Evolutionary conservation across 2,888 invertebrate genomes (phyloP), one percentile per base, ranked within the genome.

Genomic region (Eupithecia inturbata): DNA sequence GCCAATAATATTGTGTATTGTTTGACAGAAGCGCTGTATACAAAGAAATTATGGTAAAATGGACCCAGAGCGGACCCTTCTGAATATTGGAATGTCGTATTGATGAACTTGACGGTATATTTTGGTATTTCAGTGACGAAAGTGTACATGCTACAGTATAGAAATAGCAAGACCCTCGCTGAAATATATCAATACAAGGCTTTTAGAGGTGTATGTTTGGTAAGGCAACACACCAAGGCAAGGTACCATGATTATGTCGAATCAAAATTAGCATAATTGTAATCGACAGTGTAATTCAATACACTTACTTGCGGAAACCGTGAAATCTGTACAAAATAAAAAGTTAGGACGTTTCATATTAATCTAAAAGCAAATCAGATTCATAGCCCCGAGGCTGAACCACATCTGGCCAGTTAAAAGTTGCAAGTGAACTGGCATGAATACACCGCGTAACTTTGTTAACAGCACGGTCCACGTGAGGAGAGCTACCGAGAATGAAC

Each of bases 361-460:
- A 91, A 92, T 92, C 87, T 89, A 87, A 88, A 90, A 88, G 89
- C 90, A 91, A 92, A 92, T 92, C 92, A 90, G 89, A 92, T 91
- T 91, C 90, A 91, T 91, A 88, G 87, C 87, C 87, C 80, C 78
- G 85, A 81, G 89, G 87, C 85, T 84, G 88, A 85, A 91, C 81
- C 92, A 85, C 93, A 93, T 92, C 93, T 92, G 93, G 92, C 90
- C 92, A 92, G 92, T 93, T 93, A 92, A 92, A 92, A 93, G 91
- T 93, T 93, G 88, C 86, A 84, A 88, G 89, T 88, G 87, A 88
- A 91, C 90, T 89, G 90, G 87, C 87, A 92, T 89, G 92, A 91
- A 91, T 92, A 91, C 89, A 90, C 91, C 88, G 85, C 87, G 85
- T 84, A 91, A 91, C 90, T 92, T 92, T 89, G 90, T 88, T 89